Conservation (phyloP, 2,797 vertebrate genomes). For the Macrochelys suwanniensis region DNA sequence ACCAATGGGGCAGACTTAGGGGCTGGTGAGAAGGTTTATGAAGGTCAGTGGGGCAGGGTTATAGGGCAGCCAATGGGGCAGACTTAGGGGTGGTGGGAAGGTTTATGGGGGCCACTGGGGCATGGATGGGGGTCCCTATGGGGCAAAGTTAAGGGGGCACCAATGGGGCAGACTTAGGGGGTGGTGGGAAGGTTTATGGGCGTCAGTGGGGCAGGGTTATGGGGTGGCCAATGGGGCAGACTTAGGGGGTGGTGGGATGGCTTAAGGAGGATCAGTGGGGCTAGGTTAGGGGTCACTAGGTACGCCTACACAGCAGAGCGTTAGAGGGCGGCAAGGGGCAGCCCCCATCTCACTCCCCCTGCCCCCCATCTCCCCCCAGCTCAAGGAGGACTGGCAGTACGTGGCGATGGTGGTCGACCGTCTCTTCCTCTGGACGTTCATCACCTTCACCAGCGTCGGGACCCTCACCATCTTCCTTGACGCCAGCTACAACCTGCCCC, state of each 20-base stretch:
- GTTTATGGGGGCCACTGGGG: too few species aligned
- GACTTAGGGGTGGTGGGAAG: too few species aligned
- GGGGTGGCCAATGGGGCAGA: too few species aligned
- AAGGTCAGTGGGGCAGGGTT: neutral
- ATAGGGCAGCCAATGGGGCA: too few species aligned
- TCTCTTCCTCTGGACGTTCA: slow-evolving; percentile 80
- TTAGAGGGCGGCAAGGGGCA: neutral
- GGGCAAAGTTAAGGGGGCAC: too few species aligned
- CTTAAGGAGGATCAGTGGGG: neutral
- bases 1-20: too few species aligned
- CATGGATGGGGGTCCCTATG: too few species aligned
- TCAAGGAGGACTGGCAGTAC: slow-evolving; percentile 87
- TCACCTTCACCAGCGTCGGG: slow-evolving; percentile 55
- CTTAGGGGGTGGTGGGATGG: too few species aligned
- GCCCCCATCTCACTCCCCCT: neutral
- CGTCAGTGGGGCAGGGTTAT: too few species aligned
- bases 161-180: too few species aligned
- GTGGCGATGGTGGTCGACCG: slow-evolving; percentile 90
- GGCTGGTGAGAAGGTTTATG: neutral
- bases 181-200: too few species aligned
- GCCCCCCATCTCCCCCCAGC: slow-evolving; percentile 59
- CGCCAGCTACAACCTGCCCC: slow-evolving; percentile 85
- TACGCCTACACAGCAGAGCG: too few species aligned
- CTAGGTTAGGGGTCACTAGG: neutral
- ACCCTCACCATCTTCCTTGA: slow-evolving; percentile 90